Percentiles rank a stretch among this genome's conserved stretches.
Evolutionary conservation across 1,140 invertebrate species (phyloP).

Genomic region (Trichoplusia ni): DNA sequence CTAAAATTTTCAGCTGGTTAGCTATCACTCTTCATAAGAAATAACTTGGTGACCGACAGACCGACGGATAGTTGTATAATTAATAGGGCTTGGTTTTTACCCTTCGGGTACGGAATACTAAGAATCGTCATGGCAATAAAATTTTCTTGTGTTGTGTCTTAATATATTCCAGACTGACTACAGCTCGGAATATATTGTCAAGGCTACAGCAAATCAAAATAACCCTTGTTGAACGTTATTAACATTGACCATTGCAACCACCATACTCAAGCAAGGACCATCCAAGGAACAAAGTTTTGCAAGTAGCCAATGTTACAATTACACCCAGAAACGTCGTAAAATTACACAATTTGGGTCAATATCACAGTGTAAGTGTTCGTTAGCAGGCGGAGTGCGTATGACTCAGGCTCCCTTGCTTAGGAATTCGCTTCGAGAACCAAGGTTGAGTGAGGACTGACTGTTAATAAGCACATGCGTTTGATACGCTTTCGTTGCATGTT

Average conservation of each 20-base stretch:
- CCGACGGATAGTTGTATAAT: too few species aligned
- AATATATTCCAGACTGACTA: too few species aligned
- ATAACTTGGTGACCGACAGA: too few species aligned
- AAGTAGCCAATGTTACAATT: slow-evolving; percentile 21
- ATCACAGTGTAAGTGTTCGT: slow-evolving; percentile 39
- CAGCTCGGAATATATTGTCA: too few species aligned
- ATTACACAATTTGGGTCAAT: slow-evolving; percentile 66
- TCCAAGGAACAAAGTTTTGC: slow-evolving; percentile 29
- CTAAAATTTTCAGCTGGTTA: too few species aligned
- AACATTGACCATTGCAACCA: neutral
- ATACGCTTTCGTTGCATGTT: neutral
- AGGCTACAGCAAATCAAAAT: too few species aligned
- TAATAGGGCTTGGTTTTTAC: too few species aligned
- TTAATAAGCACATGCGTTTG: slow-evolving; percentile 39
- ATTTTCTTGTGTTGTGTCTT: too few species aligned
- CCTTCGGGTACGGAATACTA: too few species aligned
- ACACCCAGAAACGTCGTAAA: slow-evolving; percentile 35
- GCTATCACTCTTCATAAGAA: too few species aligned
- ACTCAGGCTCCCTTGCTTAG: slow-evolving; percentile 54
- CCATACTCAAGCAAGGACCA: slow-evolving; percentile 36
- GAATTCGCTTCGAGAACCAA: slow-evolving; percentile 58
- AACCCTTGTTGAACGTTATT: too few species aligned
- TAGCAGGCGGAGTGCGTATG: slow-evolving; percentile 34
- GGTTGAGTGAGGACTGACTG: slow-evolving; percentile 50
- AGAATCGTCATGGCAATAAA: too few species aligned